These are phyloP conservation scores for Tetragonisca angustula DNA, from an alignment of 2,888 invertebrate genomes.

Conservation along the genomic window DNA sequence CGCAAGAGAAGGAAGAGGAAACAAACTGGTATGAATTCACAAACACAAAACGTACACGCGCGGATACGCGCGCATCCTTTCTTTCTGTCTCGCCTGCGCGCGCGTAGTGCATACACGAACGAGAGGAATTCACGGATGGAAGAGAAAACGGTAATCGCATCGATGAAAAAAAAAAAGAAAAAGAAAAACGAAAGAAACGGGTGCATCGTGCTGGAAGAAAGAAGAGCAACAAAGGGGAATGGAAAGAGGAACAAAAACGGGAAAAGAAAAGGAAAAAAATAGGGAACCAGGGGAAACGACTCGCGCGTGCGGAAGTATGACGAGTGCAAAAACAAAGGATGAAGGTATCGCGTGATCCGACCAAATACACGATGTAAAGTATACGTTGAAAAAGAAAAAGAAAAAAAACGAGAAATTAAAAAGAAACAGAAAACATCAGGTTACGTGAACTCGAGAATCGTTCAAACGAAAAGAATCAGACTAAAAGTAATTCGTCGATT, in stretches of 20 bases:
- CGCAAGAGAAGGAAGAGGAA: neutral
- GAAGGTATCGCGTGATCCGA: conserved; percentile 28
- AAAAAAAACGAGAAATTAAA: neutral
- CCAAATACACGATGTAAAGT: conserved; percentile 11
- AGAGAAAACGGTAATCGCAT: conserved; percentile 2
- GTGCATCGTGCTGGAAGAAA: conserved; percentile 6
- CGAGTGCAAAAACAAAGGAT: conserved; percentile 13
- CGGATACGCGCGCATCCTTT: conserved; percentile 9
- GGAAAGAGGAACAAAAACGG: neutral
- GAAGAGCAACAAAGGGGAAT: neutral
- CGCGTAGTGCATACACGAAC: neutral
- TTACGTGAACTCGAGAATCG: conserved; percentile 7
- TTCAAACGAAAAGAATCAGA: conserved; percentile 11
- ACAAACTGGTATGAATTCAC: conserved; percentile 16
- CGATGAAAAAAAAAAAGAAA: neutral
- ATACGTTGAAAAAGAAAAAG: neutral
- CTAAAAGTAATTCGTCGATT: neutral
- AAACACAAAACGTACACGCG: conserved; percentile 9
- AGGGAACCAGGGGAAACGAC: conserved; percentile 31
- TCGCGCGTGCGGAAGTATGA: conserved; percentile 24
- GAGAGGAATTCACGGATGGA: neutral
- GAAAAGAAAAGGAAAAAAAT: neutral
- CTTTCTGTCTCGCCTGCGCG: conserved; percentile 3
- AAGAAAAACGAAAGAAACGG: no score
- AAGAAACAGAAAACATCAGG: neutral